Conservation (phyloP, 2,797 vertebrate genomes). For the Myiotriccus ornatus region DNA sequence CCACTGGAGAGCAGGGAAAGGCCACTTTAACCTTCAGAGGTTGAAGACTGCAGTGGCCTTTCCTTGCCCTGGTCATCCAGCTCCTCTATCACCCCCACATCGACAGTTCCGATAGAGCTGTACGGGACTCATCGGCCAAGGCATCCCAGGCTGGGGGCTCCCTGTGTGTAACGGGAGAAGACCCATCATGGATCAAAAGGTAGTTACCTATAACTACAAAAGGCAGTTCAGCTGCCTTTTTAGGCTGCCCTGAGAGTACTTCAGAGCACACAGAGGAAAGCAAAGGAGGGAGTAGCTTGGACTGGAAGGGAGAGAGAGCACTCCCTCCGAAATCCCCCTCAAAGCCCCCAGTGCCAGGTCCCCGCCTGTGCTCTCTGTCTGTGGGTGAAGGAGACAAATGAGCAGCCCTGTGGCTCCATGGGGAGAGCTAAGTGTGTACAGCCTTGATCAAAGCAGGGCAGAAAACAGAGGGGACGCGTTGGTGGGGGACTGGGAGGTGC, state of each 20-base stretch:
- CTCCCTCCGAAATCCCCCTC: background rate
- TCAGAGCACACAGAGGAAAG: background rate
- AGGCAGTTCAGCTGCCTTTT: background rate
- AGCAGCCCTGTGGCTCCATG: background rate
- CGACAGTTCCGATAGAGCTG: background rate
- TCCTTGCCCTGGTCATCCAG: background rate
- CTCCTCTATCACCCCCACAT: background rate
- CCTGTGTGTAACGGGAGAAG: background rate
- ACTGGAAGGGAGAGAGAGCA: background rate
- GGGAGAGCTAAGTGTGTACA: background rate
- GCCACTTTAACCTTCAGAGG: background rate
- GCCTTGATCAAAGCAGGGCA: background rate
- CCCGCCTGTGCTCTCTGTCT: background rate
- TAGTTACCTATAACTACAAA: background rate
- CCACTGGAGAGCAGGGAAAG: background rate
- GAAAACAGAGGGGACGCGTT: rapidly evolving
- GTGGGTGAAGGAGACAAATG: background rate
- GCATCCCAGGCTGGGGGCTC: background rate
- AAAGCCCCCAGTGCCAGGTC: background rate
- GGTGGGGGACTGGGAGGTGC: rapidly evolving
- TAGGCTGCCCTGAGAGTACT: background rate
- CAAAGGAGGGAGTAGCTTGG: background rate
- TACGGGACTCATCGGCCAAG: background rate
- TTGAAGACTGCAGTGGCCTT: background rate
- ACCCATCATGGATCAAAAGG: background rate